These are phyloP conservation scores for Knipowitschia caucasica DNA, from an alignment of 2,797 vertebrate species.

Conservation along the genomic window DNA sequence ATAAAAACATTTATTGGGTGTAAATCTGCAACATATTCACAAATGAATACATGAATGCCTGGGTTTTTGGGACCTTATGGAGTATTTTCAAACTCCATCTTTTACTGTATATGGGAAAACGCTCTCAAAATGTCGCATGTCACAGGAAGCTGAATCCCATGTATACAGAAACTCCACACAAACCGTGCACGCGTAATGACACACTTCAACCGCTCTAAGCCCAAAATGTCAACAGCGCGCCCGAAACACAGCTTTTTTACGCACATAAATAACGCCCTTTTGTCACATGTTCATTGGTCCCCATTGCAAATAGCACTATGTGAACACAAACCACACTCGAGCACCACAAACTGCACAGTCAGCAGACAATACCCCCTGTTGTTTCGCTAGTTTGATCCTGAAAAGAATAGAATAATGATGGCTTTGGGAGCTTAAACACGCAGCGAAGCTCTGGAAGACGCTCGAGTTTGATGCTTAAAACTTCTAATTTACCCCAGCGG, in stretches of 20 bases:
- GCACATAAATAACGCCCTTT: not conserved
- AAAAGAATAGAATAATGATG: constrained; percentile 56
- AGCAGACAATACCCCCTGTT: constrained; percentile 50
- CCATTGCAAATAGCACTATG: constrained; percentile 32
- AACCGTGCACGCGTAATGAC: not conserved
- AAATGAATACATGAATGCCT: no score
- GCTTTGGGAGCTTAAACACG: constrained; percentile 30
- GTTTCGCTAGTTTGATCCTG: constrained; percentile 20
- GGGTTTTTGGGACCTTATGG: no score
- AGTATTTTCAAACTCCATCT: no score
- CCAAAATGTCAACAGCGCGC: not conserved
- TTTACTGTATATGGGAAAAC: no score
- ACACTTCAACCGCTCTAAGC: not conserved
- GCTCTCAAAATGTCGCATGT: no score
- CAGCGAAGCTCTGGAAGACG: constrained; percentile 38
- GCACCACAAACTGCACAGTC: constrained; percentile 54
- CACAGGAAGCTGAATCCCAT: not conserved
- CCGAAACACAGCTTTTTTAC: not conserved
- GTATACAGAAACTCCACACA: not conserved
- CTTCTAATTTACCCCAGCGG: constrained; percentile 51
- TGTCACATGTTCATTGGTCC: constrained; percentile 16
- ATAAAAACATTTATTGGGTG: no score
- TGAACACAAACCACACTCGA: constrained; percentile 36
- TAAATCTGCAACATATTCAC: no score
- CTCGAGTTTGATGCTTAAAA: constrained; percentile 62